These are phyloP conservation scores for Pantelozetes paolii DNA, from an alignment of 2,888 invertebrate species.

Conservation along the genomic window DNA sequence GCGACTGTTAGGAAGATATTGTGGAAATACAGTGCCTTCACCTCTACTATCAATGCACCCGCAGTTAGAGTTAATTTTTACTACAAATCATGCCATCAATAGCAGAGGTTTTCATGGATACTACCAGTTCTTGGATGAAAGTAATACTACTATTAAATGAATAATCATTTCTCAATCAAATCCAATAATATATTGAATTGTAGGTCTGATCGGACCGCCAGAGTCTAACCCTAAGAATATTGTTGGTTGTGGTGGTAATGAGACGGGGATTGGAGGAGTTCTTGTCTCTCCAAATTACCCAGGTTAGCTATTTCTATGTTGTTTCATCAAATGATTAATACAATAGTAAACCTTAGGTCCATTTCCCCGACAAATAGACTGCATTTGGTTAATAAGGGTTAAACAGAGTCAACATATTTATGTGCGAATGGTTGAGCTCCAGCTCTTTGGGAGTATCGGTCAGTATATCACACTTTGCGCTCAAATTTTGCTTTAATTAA, in stretches of 20 bases:
- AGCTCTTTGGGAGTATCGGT: conserved; percentile 53
- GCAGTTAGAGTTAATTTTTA: conserved; percentile 51
- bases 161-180: neutral
- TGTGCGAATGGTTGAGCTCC: conserved; percentile 53
- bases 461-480: conserved; percentile 24
- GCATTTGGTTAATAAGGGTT: conserved; percentile 55
- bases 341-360: conserved; percentile 42
- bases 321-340: neutral
- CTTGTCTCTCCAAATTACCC: conserved; percentile 55
- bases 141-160: conserved; percentile 45
- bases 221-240: conserved; percentile 45
- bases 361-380: conserved; percentile 53
- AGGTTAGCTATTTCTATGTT: neutral
- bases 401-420: conserved; percentile 53
- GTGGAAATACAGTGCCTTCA: conserved; percentile 50
- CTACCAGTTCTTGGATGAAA: conserved; percentile 52
- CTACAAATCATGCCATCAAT: conserved; percentile 51
- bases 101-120: conserved; percentile 50
- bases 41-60: conserved; percentile 51
- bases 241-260: conserved; percentile 50
- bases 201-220: conserved; percentile 49
- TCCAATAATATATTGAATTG: neutral
- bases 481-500: too few species aligned
- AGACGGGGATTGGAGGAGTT: conserved; percentile 52
- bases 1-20: conserved; percentile 50